Evolutionary conservation across 2,888 invertebrate species (phyloP), one percentile per base, ranked within the genome.

Genomic region (Heteromyza rotundicornis): DNA sequence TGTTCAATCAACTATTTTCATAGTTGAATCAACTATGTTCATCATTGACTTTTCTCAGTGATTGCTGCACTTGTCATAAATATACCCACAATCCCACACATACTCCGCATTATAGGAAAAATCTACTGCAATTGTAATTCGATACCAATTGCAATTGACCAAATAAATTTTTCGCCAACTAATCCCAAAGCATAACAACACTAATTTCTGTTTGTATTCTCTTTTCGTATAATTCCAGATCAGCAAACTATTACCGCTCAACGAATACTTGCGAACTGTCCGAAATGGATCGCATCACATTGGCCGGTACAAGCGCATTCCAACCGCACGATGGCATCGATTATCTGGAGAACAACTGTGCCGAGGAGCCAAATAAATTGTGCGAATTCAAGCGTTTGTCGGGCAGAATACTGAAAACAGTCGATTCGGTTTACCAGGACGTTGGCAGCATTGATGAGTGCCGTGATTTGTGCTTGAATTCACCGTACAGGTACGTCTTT

Each of bases 291-390:
- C 89, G 95, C 72, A 89, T 95, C 84, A 94, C 95, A 59, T 86
- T 94, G 76, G 93, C 92, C 64, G 93, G 94, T 75, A 91, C 91
- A 66, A 91, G 87, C 76, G 88, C 90, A 73, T 92, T 94, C 85
- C 89, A 90, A 80, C 84, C 86, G 65, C 86, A 86, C 68, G 87
- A 88, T 83, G 87, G 87, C 85, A 85, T 75, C 78, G 94, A 95
- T 81, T 95, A 94, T 84, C 87, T 95, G 84, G 95, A 95, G 84
- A 95, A 94, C 85, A 94, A 95, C 84, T 95, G 95, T 83, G 93
- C 95, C 56, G 94, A 94, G 77, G 95, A 95, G 80, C 94, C 95
- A 36, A 92, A 93, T 57, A 94, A 94, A 82, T 86, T 95, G 69
- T 95, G 95, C 84, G 95, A 95, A 84, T 96, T 95, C 85, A 94